Conservation (phyloP, 2,888 invertebrate species). For the Cylloceria caligata region DNA sequence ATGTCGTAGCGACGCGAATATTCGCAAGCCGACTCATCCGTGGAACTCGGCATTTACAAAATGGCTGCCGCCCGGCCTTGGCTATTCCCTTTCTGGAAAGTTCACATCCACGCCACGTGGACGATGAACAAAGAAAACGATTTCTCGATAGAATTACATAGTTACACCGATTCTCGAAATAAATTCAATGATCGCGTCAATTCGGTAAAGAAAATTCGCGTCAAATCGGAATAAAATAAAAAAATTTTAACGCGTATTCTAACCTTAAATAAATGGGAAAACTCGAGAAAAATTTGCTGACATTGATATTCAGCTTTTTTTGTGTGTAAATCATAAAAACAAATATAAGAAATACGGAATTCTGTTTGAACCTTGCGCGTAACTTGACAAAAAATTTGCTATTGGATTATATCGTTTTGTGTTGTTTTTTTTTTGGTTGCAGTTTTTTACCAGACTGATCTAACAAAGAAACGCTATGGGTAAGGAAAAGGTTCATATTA, state of each 20-base stretch:
- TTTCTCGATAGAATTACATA: slow-evolving; percentile 25
- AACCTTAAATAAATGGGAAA: neutral
- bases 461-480: slow-evolving; percentile 89
- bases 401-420: neutral
- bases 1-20: slow-evolving; percentile 46
- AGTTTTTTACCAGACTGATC: slow-evolving; percentile 73
- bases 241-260: neutral
- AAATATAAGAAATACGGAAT: no score
- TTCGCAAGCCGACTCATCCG: slow-evolving; percentile 58
- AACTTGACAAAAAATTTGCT: no score
- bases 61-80: slow-evolving; percentile 77
- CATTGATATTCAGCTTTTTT: neutral
- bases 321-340: no score
- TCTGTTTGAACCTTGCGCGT: no score
- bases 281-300: neutral
- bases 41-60: slow-evolving; percentile 77
- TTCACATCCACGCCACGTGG: slow-evolving; percentile 81
- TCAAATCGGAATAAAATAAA: neutral
- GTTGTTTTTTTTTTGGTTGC: slow-evolving; percentile 46
- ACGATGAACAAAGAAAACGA: slow-evolving; percentile 67
- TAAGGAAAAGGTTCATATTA: slow-evolving; percentile 99
- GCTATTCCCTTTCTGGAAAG: slow-evolving; percentile 76
- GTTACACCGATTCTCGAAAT: neutral
- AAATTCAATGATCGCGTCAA: neutral
- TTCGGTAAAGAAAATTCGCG: neutral